These are phyloP conservation scores for Macroglossus sobrinus DNA, from an alignment of 2,113 vertebrate species.

Conservation along the genomic window DNA sequence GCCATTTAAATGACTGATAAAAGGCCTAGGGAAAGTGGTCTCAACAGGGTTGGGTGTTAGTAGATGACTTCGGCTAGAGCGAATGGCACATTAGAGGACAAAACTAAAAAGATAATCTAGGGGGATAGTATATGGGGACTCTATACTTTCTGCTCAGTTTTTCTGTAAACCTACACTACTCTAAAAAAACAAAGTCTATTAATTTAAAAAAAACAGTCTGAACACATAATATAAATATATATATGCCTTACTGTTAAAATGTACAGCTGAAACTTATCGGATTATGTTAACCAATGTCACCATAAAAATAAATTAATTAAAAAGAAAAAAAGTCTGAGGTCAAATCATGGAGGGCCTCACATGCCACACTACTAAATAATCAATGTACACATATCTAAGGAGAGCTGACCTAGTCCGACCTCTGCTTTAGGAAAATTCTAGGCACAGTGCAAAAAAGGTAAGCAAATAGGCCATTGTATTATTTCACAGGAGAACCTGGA, in stretches of 20 bases:
- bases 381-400: background rate
- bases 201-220: background rate
- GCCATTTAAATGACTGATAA: background rate
- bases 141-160: background rate
- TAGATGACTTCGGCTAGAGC: background rate
- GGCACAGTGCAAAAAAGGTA: background rate
- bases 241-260: too few relatives aligned
- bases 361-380: background rate
- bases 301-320: background rate
- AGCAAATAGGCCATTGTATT: background rate
- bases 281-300: too few relatives aligned
- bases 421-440: background rate
- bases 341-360: background rate
- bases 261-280: too few relatives aligned
- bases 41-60: background rate
- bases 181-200: background rate
- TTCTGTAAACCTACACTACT: slow-evolving; percentile 2
- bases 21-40: background rate
- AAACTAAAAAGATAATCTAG: background rate
- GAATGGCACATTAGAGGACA: background rate
- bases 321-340: background rate
- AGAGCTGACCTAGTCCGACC: background rate
- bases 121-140: background rate
- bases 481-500: background rate
- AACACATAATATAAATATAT: too few relatives aligned